Evolutionary conservation across 2,113 vertebrate species (phyloP).

Genomic region (Daboia siamensis): DNA sequence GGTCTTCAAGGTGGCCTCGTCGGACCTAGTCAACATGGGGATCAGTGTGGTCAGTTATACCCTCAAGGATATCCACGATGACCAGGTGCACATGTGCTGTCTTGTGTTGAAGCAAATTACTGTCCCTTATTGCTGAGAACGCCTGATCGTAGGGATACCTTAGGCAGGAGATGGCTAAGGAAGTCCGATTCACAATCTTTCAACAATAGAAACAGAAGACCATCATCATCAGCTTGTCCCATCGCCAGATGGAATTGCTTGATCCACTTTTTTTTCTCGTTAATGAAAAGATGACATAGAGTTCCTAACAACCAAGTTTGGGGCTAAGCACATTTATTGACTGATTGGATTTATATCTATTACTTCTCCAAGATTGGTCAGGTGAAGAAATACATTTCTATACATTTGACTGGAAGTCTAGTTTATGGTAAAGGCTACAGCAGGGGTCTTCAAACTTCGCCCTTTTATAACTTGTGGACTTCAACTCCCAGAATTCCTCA

Average conservation of each 20-base stretch:
- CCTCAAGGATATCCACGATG: constrained; percentile 91
- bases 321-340: neutral
- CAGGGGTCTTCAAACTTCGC: too few species aligned
- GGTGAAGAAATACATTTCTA: neutral
- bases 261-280: too few species aligned
- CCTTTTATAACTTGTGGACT: too few species aligned
- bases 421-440: too few species aligned
- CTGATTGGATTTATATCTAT: neutral
- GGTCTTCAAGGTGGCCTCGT: constrained; percentile 93
- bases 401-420: neutral
- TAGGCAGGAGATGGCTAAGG: neutral
- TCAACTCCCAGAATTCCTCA: too few species aligned
- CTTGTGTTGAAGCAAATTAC: neutral
- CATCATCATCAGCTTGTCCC: neutral
- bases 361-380: neutral
- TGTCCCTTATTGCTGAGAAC: neutral
- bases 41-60: constrained; percentile 95
- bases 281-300: neutral
- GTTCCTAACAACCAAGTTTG: neutral
- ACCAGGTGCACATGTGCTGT: constrained; percentile 74
- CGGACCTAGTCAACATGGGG: constrained; percentile 95
- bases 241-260: neutral
- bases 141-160: too few species aligned
- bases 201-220: neutral
- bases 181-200: neutral